Evolutionary conservation across 2,113 vertebrate genomes (phyloP).

Genomic region (Aptenodytes forsteri): DNA sequence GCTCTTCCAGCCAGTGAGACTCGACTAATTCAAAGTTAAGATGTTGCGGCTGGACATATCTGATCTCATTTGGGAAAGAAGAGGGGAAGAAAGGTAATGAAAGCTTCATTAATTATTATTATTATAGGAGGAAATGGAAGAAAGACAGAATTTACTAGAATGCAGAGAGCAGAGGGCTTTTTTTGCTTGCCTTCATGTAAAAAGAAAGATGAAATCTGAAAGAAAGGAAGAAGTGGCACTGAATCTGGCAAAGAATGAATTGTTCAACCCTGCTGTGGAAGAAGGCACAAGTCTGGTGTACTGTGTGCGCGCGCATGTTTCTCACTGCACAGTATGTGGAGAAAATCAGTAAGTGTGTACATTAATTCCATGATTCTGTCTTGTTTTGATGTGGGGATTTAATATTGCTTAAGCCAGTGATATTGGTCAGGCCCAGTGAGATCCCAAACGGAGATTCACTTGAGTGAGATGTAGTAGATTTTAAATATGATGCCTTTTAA

Average conservation of each 20-base stretch:
- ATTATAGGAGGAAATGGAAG: not conserved
- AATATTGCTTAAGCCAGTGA: not conserved
- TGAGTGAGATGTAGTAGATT: not conserved
- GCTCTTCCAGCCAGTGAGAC: not conserved
- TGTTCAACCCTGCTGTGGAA: not conserved
- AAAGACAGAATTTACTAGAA: not conserved
- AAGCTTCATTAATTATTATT: not conserved
- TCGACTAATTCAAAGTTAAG: not conserved
- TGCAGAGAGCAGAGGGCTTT: not conserved
- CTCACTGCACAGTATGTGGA: not conserved
- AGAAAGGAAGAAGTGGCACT: not conserved
- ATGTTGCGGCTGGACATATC: not conserved
- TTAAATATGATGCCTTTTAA: not conserved
- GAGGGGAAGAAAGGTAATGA: not conserved
- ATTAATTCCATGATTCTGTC: not conserved
- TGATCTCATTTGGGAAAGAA: not conserved
- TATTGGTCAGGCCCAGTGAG: not conserved
- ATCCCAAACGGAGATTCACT: not conserved
- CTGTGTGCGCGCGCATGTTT: not conserved
- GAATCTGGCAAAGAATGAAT: not conserved
- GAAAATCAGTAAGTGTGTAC: not conserved
- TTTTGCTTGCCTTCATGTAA: not conserved
- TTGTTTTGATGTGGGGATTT: not conserved
- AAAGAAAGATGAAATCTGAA: not conserved
- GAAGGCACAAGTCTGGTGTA: not conserved